Evolutionary conservation across 2,113 vertebrate species (phyloP), one percentile per base, ranked within the genome.

Genomic region (Mellivora capensis): DNA sequence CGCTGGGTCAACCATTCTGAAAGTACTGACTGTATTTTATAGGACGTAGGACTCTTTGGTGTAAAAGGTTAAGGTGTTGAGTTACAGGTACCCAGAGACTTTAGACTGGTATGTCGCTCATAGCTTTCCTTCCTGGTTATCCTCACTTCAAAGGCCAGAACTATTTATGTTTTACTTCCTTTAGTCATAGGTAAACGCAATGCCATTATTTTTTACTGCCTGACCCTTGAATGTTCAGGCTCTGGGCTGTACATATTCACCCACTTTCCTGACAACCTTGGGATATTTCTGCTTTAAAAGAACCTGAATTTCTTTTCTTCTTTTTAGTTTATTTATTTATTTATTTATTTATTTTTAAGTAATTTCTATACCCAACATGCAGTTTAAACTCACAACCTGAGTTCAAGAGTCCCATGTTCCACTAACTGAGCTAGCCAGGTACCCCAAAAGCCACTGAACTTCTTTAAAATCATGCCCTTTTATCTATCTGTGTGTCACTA

Each of bases 281-380:
- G 39, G 86, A 81, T 79, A 90, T 42, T 95, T 96, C 25, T 23
- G 14, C 72, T 91, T 95, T 88, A 82, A 87, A 77, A 64, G 25
- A 31, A 31, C 77, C 37, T 49, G 11, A 39, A 62, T 82, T 96
- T 82, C 86, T 86, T 74, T 74, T 42, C 7, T 42, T 25, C 25
- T 44, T 17, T 47, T 5, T 8, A 17, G 3, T 47, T 47, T 31
- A 29, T 47, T 76, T 44, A 29, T 13, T 39, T 2, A 37, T 1
- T 67, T 71, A 37, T 25, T 74, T 72, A 39, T 39, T 42, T 44
- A 44, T 44, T 74, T 77, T 77, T 9, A 77, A 77, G 7, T 77
- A 77, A 47, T 76, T 29, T 47, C 72, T 76, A 18, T 14, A 31
- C 27, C 42, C 27, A 31, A 77, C 1, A 4, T 47, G 25, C 0